Conservation (phyloP, 2,888 invertebrate genomes). For the Cyclophora punctaria region DNA sequence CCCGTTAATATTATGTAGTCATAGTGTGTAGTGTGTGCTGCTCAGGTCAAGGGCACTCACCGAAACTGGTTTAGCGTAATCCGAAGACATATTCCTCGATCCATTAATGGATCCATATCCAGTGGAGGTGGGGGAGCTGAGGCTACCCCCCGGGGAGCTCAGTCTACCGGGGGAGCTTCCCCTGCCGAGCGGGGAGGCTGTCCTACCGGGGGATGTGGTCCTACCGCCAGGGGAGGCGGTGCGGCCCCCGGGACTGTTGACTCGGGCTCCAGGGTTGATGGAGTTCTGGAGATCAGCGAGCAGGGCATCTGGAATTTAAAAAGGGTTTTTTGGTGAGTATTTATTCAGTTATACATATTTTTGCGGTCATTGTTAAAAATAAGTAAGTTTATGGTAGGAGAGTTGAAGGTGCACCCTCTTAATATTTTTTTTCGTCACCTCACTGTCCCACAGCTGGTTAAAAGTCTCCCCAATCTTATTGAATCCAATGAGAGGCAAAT, state of each 20-base stretch:
- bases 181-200: constrained; percentile 47
- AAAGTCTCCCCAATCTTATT: too few species aligned
- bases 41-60: constrained; percentile 54
- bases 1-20: too few species aligned
- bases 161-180: constrained; percentile 72
- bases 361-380: too few species aligned
- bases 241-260: constrained; percentile 55
- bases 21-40: too few species aligned
- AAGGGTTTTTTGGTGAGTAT: neutral
- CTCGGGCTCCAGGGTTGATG: constrained; percentile 79
- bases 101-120: constrained; percentile 89
- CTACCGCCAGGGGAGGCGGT: constrained; percentile 70
- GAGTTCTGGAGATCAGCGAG: constrained; percentile 97
- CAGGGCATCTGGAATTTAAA: constrained; percentile 87
- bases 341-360: too few species aligned
- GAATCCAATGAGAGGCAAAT: too few species aligned
- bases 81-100: constrained; percentile 66
- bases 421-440: too few species aligned
- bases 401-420: too few species aligned
- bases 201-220: constrained; percentile 52
- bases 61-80: constrained; percentile 76
- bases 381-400: too few species aligned
- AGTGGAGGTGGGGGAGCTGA: constrained; percentile 72
- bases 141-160: constrained; percentile 63
- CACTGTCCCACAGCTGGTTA: too few species aligned